phyloP scores from a whole-genome alignment of 2,888 invertebrate species.

The Autographa pulchrina region DNA sequence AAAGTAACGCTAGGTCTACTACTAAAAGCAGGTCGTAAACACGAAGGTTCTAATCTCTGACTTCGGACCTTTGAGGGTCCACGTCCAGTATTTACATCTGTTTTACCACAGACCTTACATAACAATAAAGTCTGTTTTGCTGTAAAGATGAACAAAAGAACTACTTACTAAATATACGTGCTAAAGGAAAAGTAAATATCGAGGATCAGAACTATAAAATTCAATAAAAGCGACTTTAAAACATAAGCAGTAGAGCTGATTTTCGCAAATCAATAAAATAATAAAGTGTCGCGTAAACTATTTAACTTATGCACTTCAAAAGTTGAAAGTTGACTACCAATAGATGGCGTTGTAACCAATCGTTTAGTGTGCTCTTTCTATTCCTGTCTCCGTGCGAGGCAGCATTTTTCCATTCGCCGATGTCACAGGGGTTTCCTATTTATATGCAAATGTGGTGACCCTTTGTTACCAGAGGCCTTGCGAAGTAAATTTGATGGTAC shows the following conservation, averaged over 20 bases:
- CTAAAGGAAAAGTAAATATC: no score
- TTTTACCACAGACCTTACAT: background rate
- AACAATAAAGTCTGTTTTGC: background rate
- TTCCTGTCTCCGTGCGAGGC: background rate
- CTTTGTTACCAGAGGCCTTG: slow-evolving; percentile 50
- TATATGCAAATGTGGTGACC: slow-evolving; percentile 75
- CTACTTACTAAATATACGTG: background rate
- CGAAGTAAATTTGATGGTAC: slow-evolving; percentile 59
- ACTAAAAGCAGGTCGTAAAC: slow-evolving; percentile 1
- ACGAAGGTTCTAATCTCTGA: slow-evolving; percentile 1
- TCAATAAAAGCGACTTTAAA: background rate
- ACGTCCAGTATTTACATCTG: background rate
- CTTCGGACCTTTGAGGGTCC: background rate
- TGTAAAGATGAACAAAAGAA: background rate
- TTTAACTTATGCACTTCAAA: background rate
- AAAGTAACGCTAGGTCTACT: slow-evolving; percentile 2
- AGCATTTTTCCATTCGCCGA: slow-evolving; percentile 27
- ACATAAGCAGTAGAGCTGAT: background rate
- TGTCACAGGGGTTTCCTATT: slow-evolving; percentile 64
- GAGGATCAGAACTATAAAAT: no score
- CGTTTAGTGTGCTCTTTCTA: background rate
- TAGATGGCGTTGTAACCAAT: background rate
- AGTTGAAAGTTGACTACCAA: background rate
- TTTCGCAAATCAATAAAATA: background rate
- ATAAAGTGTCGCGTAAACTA: no score